Percentiles rank a stretch among this genome's conserved stretches.
phyloP scores from a whole-genome alignment of 2,113 vertebrate species.

The Mystacornis crossleyi region DNA sequence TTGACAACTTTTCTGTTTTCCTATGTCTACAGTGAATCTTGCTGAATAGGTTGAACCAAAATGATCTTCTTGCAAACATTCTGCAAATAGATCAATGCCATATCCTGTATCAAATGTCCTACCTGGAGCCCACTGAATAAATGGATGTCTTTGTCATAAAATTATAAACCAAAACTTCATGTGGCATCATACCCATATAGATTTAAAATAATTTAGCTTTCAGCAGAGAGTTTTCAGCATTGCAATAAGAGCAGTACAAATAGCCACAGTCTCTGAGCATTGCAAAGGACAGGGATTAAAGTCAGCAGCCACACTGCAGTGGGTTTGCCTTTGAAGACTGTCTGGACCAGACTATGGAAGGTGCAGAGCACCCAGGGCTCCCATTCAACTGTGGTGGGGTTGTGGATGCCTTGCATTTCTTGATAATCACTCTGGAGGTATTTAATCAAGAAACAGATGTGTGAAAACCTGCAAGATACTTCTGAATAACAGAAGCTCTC shows the following conservation, averaged over 20 bases:
- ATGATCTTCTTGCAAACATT: neutral
- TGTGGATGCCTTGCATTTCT: neutral
- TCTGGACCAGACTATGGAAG: neutral
- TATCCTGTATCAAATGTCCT: neutral
- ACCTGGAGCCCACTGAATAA: neutral
- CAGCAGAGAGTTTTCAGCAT: neutral
- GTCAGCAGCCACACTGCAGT: neutral
- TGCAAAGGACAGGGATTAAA: neutral
- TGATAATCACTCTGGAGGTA: neutral
- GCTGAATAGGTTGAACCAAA: slow-evolving; percentile 7
- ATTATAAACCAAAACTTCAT: neutral
- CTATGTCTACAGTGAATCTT: neutral
- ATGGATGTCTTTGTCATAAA: neutral
- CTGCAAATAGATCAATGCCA: neutral
- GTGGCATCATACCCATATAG: neutral
- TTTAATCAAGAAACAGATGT: neutral
- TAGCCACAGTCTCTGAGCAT: neutral
- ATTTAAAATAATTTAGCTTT: neutral
- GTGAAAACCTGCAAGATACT: neutral
- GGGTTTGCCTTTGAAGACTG: neutral
- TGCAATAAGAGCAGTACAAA: neutral
- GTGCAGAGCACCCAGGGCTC: neutral
- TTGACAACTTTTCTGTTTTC: neutral
- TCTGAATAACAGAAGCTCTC: neutral
- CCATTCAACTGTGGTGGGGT: neutral